A percentile compares a stretch with the other conserved stretches of the same genome.
Conservation (phyloP, 2,888 invertebrate species). For the Drosophila siamana region DNA sequence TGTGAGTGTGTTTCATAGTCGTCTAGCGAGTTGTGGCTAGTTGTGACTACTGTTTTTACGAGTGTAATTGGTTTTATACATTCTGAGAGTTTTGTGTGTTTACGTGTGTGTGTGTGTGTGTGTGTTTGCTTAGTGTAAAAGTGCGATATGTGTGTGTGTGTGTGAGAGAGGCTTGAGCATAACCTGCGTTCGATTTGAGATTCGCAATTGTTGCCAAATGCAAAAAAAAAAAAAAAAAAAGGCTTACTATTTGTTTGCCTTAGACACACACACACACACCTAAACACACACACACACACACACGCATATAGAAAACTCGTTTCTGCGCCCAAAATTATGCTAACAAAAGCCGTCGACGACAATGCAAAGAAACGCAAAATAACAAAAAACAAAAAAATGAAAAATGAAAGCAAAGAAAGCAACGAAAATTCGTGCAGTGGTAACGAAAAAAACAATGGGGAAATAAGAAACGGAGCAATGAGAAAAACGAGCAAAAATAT, state of each 20-base stretch:
- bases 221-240: constrained; percentile 30
- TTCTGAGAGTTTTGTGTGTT: constrained; percentile 22
- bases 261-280: constrained; percentile 7
- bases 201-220: constrained; percentile 66
- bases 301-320: constrained; percentile 21
- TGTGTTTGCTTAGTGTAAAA: constrained; percentile 12
- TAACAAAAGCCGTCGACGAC: constrained; percentile 67
- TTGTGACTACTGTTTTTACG: constrained; percentile 52
- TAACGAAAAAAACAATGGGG: not conserved
- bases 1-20: not conserved
- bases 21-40: not conserved
- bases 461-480: constrained; percentile 18
- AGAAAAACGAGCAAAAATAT: constrained; percentile 1
- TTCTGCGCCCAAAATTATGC: constrained; percentile 70
- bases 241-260: constrained; percentile 51
- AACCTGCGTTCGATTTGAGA: constrained; percentile 69
- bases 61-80: constrained; percentile 67
- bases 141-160: constrained; percentile 26
- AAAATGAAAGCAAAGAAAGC: constrained; percentile 19
- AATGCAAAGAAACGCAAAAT: constrained; percentile 37
- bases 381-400: constrained; percentile 29
- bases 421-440: not conserved
- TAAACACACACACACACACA: not conserved
- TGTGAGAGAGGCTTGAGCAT: constrained; percentile 24
- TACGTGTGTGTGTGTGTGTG: constrained; percentile 5